A percentile compares a stretch with the other conserved stretches of the same genome.
These are phyloP conservation scores for Schizothorax lantsangensis DNA, from an alignment of 2,797 vertebrate genomes.

Conservation along the genomic window DNA sequence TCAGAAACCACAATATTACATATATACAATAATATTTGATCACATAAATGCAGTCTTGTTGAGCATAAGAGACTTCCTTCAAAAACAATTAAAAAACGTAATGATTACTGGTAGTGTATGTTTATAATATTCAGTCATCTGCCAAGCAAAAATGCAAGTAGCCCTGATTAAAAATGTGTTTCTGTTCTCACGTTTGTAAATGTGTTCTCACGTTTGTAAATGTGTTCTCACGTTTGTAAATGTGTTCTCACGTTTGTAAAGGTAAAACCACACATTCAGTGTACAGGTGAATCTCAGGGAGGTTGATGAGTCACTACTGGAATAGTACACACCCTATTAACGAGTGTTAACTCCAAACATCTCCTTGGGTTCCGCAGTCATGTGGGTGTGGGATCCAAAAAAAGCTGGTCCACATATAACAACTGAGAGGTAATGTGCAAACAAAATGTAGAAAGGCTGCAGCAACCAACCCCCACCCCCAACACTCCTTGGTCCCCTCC, in stretches of 20 bases:
- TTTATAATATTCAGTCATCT: not conserved
- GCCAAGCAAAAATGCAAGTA: not conserved
- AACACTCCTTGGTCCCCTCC: constrained; percentile 50
- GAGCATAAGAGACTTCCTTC: not conserved
- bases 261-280: not conserved
- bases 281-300: constrained; percentile 50
- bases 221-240: constrained; percentile 5
- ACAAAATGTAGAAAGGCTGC: constrained; percentile 48
- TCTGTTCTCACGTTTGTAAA: not conserved
- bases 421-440: constrained; percentile 36
- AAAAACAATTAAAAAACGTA: not conserved
- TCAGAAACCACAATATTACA: not conserved
- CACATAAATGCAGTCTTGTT: not conserved
- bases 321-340: constrained; percentile 69
- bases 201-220: constrained; percentile 5
- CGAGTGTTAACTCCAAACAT: constrained; percentile 59
- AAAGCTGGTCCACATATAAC: constrained; percentile 48
- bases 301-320: constrained; percentile 73
- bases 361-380: constrained; percentile 59
- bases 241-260: constrained; percentile 10
- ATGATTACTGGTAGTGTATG: not conserved
- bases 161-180: not conserved
- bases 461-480: constrained; percentile 58
- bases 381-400: constrained; percentile 70
- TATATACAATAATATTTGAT: not conserved